Base-by-base conservation (phyloP, 2,113 vertebrate species). In the Sus scrofa region DNA sequence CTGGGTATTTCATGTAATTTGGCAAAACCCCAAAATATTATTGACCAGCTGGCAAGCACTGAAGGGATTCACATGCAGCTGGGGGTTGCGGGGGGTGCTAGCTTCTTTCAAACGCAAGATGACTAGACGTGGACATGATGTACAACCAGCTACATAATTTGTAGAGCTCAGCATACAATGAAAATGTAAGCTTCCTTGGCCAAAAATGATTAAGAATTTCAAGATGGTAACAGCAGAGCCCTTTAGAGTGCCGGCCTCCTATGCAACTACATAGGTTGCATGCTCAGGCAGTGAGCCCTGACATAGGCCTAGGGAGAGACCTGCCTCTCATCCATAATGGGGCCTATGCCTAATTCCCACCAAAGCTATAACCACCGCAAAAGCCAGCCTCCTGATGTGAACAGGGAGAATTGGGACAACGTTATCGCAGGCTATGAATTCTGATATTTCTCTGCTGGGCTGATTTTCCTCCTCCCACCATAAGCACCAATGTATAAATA, bases 1-100 rank as follows among this genome's bases (percentile, higher is more conserved):
- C 54, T 39, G 44, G 20, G 67, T 86, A 39, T 15, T 65, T 92
- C 44, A 20, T 50, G 27, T 39, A 63, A 74, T 67, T 34, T 65
- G 87, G 52, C 39, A 96, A 90, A 77, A 34, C 50, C 8, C 24
- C 16, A 37, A 68, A n/a, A 79, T 8, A 12, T 68, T 39, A 44
- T 3, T 30, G 65, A 20, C 24, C 73, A 60, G 7, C 74, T 50
- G 73, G 39, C 32, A 74, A 70, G 37, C 15, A 56, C 22, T 6
- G 13, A 68, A 75, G 27, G 27, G 85, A 1, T n/a, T 26, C 37
- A 6, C 11, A 22, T 0, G 19, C 44, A 56, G 44, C 1, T 24
- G 12, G 44, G 20, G 85, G 12, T 8, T n/a, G n/a, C n/a, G n/a
- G n/a, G n/a, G n/a, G n/a, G n/a, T n/a, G n/a, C 65, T 7, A 22